Evolutionary conservation across 2,113 vertebrate species (phyloP).

Genomic region (Lathamus discolor): DNA sequence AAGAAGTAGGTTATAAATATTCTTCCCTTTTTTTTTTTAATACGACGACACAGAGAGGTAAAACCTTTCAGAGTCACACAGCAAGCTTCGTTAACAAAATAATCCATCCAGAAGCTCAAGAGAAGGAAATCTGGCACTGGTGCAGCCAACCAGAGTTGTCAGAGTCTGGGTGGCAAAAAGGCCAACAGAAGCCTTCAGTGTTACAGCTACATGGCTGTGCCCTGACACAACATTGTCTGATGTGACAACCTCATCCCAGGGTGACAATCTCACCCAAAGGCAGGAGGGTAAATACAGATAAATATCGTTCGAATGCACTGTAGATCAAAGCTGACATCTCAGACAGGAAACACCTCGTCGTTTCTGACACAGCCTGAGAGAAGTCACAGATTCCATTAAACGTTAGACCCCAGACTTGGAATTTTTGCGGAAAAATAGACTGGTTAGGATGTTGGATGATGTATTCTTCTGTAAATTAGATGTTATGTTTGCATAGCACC

Average conservation of each 20-base stretch:
- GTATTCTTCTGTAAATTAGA: neutral
- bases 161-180: neutral
- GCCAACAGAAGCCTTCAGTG: neutral
- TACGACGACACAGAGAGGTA: neutral
- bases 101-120: neutral
- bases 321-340: neutral
- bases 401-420: neutral
- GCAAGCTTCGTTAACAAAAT: neutral
- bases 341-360: neutral
- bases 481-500: neutral
- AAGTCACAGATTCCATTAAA: neutral
- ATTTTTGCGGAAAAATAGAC: neutral
- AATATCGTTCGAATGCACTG: neutral
- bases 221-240: neutral
- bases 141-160: neutral
- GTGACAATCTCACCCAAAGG: neutral
- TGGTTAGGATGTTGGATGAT: neutral
- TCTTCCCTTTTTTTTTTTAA: neutral
- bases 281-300: neutral
- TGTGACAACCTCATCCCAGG: neutral
- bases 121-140: neutral
- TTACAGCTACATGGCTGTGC: neutral
- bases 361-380: neutral
- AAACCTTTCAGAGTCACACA: neutral
- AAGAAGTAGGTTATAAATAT: neutral